Evolutionary conservation across 1,140 invertebrate genomes (phyloP), one percentile per base, ranked within the genome.

Genomic region (Parasteatoda tepidariorum): DNA sequence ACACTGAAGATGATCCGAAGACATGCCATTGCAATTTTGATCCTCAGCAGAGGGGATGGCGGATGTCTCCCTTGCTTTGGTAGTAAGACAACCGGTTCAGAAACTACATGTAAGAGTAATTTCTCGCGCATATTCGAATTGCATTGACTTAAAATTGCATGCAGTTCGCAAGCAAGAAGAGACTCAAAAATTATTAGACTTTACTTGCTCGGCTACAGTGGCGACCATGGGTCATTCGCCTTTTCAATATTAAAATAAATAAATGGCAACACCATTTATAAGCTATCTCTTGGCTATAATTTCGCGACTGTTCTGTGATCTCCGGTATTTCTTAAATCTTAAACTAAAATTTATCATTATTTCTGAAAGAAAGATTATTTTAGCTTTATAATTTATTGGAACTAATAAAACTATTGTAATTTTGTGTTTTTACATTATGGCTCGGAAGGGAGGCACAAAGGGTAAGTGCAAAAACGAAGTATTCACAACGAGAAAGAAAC

Each of bases 301-400:
- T 82, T 70, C 78, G 78, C 66, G 78, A 82, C 54, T 38, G 31
- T 71, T 82, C 78, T 82, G 31, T 82, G 68, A 70, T 70, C 78
- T 82, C 67, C 78, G 66, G 78, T 82, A 82, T 68, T 79, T 74
- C 31, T 62, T 30, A 18, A 57, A 75, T 34, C 57, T 13, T 34
- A 57, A 24, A 30, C 24, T 9, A 57, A 48, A 74, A 79, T 33
- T 9, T 13, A 13, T n/a, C 18, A 7, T 79, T 79, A 79, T 76
- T 61, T 41, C 30, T 66, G 15, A 41, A 22, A 22, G 5, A 38
- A 24, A 73, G 18, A 68, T 67, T 55, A 22, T 26, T 38, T 2
- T 34, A 38, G 26, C 66, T 68, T 33, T 38, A 30, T 41, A 82
- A 82, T 64, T 54, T 79, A 68, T n/a, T 26, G 15, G n/a, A 24